Percentiles rank a stretch among this genome's conserved stretches.
Conservation (phyloP, 2,113 vertebrate species). For the Crypturellus undulatus region DNA sequence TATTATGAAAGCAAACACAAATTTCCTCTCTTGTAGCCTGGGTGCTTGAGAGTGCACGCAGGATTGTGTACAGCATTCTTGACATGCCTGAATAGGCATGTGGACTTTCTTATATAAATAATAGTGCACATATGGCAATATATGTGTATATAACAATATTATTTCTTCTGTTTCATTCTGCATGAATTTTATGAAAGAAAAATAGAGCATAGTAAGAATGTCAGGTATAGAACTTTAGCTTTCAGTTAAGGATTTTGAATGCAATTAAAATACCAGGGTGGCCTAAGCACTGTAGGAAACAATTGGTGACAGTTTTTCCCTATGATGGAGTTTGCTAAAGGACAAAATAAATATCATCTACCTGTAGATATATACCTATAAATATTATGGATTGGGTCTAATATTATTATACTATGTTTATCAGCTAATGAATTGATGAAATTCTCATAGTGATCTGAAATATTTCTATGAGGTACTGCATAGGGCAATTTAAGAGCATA, state of each 20-base stretch:
- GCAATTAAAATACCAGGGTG: conserved; percentile 15
- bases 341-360: not conserved
- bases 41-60: conserved; percentile 16
- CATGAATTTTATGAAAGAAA: not conserved
- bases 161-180: not conserved
- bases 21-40: conserved; percentile 53
- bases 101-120: conserved; percentile 37
- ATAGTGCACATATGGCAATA: not conserved
- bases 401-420: conserved; percentile 12
- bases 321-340: not conserved
- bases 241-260: conserved; percentile 72
- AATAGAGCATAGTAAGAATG: conserved; percentile 29
- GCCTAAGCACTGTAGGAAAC: not conserved
- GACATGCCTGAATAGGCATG: conserved; percentile 27
- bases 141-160: not conserved
- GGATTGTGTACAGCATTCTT: conserved; percentile 59
- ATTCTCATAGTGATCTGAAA: not conserved
- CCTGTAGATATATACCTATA: not conserved
- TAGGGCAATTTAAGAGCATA: not conserved
- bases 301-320: not conserved
- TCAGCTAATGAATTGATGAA: conserved; percentile 9
- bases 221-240: conserved; percentile 54
- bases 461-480: not conserved
- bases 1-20: conserved; percentile 69
- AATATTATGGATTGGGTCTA: not conserved